Conservation (phyloP, 1,140 invertebrate species). For the Drosophila erecta region DNA sequence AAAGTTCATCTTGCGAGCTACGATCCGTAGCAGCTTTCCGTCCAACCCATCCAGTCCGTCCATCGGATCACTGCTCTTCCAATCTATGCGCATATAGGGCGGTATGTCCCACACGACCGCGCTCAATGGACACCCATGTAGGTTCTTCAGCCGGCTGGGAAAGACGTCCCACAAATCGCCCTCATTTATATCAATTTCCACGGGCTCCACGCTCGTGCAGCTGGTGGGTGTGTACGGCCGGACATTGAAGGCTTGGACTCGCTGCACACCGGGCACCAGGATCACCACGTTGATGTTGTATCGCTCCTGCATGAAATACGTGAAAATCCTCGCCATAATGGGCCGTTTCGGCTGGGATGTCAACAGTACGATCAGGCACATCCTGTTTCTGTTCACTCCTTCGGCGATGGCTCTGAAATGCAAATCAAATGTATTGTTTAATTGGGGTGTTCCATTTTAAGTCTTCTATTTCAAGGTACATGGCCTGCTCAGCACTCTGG, state of each 20-base stretch:
- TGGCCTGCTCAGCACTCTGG: constrained; percentile 17
- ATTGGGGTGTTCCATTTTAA: no score
- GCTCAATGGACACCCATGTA: constrained; percentile 52
- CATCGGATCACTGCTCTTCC: not conserved
- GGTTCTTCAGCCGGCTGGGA: constrained; percentile 43
- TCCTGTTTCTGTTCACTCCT: not conserved
- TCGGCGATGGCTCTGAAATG: not conserved
- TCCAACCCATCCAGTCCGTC: constrained; percentile 45
- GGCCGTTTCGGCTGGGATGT: not conserved
- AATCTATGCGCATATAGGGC: constrained; percentile 45
- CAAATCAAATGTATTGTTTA: no score
- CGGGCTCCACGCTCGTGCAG: constrained; percentile 16
- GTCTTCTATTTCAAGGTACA: not conserved
- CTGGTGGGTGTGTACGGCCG: constrained; percentile 27
- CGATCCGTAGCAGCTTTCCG: constrained; percentile 33
- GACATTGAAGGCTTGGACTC: constrained; percentile 23
- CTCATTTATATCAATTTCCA: not conserved
- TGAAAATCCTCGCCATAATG: constrained; percentile 48
- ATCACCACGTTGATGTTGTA: constrained; percentile 55
- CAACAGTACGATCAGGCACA: constrained; percentile 35
- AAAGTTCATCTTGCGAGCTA: constrained; percentile 55
- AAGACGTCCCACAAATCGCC: constrained; percentile 13
- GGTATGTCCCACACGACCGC: constrained; percentile 57
- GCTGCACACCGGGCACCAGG: constrained; percentile 9
- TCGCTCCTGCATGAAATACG: constrained; percentile 38